Evolutionary conservation across 2,888 invertebrate genomes (phyloP), one percentile per base, ranked within the genome.

Genomic region (Macaria liturata): DNA sequence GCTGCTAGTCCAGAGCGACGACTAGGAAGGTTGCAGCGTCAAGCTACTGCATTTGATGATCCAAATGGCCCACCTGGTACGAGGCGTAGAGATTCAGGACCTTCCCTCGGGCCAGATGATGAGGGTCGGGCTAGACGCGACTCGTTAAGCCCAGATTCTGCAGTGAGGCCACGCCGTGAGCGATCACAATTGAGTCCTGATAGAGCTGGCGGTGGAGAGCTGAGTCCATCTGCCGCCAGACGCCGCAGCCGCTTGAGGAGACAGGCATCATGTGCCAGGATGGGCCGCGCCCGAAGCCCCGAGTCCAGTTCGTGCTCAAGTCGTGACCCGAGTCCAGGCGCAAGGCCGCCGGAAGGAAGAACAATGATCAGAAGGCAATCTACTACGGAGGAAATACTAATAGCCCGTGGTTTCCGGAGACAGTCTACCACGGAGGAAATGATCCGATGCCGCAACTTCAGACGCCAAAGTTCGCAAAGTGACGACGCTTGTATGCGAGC

Each of bases 401-500:
- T 97, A 74, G 97, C 97, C 0, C 94, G 97, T 55, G 98, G 98
- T 3, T 98, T 98, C 82, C 94, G 98, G 0, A 93, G 97, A 9
- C 97, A 98, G 78, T 97, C 97, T 3, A 98, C 98, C 6, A 97
- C 97, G 0, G 97, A 98, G 77, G 98, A 98, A 84, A 97, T 97
- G 96, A 97, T 97, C 61, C 93, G 97, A 7, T 97, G 97, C 77
- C 93, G 97, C 39, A 98, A 98, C 81, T 98, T 97, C 79, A 93
- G 97, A n/a, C 93, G 97, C 20, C 97, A 97, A 82, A 96, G 96
- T 75, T 97, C 97, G 0, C 97, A 97, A 82, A 97, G 97, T 74
- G 97, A 97, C 74, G 97, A 97, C 75, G 94, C 94, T 8, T 94
- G 93, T 69, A 91, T 91, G 91, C 92, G 94, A 70, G 94, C 92